These are phyloP conservation scores for Molossus molossus DNA, from an alignment of 2,797 vertebrate genomes.

Conservation along the genomic window DNA sequence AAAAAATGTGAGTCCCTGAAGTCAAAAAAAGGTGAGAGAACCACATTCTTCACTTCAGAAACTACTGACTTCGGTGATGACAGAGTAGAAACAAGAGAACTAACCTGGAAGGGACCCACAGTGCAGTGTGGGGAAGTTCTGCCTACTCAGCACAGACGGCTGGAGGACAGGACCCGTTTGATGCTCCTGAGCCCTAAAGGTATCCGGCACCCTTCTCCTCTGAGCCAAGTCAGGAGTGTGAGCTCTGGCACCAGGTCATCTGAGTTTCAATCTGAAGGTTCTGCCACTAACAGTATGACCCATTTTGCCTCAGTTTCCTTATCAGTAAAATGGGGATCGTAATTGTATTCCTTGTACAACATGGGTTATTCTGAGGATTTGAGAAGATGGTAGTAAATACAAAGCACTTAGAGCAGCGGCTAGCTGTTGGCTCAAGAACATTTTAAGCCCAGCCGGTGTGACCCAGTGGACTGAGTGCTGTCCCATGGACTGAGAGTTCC, in stretches of 20 bases:
- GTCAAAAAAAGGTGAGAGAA: background rate
- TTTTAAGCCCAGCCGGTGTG: too few relatives aligned
- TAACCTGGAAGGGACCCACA: background rate
- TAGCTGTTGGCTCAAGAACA: background rate
- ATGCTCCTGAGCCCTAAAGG: background rate
- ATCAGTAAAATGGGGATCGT: background rate
- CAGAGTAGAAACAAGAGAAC: background rate
- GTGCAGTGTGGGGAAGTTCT: background rate
- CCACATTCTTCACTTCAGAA: background rate
- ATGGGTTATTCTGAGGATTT: background rate
- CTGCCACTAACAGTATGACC: background rate
- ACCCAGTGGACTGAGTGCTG: too few relatives aligned
- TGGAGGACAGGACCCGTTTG: background rate
- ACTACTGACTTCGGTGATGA: background rate
- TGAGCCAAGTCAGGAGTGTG: background rate
- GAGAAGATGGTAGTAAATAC: background rate
- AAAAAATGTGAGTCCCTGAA: background rate
- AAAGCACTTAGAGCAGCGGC: background rate
- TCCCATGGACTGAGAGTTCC: too few relatives aligned
- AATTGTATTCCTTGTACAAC: background rate
- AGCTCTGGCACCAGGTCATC: background rate
- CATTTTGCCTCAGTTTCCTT: background rate
- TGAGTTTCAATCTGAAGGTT: background rate
- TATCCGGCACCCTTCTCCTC: background rate
- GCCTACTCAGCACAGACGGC: background rate